phyloP scores from a whole-genome alignment of 2,797 vertebrate genomes.

The Acipenser ruthenus region DNA sequence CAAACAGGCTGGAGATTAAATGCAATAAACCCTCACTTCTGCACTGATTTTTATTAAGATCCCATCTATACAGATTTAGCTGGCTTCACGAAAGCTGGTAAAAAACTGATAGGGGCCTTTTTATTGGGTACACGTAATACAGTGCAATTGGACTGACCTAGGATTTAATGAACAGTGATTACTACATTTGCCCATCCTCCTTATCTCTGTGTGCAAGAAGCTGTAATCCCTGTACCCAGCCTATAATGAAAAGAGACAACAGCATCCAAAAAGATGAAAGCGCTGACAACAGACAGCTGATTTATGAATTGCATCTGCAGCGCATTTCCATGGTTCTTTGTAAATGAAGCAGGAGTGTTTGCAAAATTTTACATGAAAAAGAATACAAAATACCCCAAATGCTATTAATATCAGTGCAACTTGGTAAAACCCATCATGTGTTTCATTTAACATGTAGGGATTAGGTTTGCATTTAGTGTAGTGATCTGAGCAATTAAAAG shows the following conservation, averaged over 20 bases:
- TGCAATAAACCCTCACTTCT: not conserved
- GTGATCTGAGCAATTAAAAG: too few species aligned
- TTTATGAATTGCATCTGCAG: constrained; percentile 1
- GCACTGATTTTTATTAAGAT: not conserved
- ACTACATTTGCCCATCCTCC: constrained; percentile 7
- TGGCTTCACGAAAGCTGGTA: not conserved
- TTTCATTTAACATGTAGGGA: too few species aligned
- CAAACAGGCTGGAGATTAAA: not conserved
- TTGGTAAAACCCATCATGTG: not conserved
- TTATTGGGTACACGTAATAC: constrained; percentile 1
- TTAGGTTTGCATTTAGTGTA: too few species aligned
- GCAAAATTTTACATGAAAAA: too few species aligned
- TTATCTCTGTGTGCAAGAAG: constrained; percentile 13
- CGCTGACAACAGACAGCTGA: constrained; percentile 4
- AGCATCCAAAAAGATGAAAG: not conserved
- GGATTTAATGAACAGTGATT: not conserved
- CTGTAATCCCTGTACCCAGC: constrained; percentile 12
- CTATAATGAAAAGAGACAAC: constrained; percentile 2
- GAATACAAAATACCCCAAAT: not conserved
- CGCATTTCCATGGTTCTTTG: not conserved
- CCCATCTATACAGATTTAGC: not conserved
- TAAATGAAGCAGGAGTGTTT: too few species aligned
- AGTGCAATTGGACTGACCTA: not conserved
- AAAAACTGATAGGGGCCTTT: not conserved
- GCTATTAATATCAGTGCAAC: not conserved